Evolutionary conservation across 2,113 vertebrate genomes (phyloP), one percentile per base, ranked within the genome.

Genomic region (Grantiella picta): DNA sequence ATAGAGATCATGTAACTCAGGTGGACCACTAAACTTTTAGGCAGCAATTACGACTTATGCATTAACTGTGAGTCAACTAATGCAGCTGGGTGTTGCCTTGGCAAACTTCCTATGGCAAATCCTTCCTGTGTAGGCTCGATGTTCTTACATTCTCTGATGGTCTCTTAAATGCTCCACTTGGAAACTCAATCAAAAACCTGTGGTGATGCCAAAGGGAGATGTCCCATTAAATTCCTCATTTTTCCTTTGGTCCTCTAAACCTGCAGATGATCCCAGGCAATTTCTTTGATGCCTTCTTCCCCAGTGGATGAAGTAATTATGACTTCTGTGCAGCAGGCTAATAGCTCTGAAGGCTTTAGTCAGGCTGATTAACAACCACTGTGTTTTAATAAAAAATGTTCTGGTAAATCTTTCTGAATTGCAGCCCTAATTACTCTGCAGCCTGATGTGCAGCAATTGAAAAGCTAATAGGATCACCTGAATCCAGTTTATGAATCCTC

Each of bases 361-460:
- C 89, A 92, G 88, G 53, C 78, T 9, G 66, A 95, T 95, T 96
- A 95, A 89, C 65, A 64, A 81, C 79, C 90, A 73, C 79, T 86
- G 81, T 88, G 86, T 96, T 96, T 96, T 94, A 92, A 96, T 96
- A 94, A 92, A 96, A 97, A 97, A 94, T 78, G 80, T 86, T 94
- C 87, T 92, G 65, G 92, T 90, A 95, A 95, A 92, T 91, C 92
- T 89, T 82, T 90, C 87, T 89, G 89, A 96, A 96, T 91, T 89
- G 81, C 80, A 89, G 47, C 36, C 28, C 77, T 97, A 97, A 97
- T 96, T 96, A 92, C 91, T 94, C 88, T 95, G 85, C 92, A 93
- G 93, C 90, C 89, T 82, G 86, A 86, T 96, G 87, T 96, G 87
- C 89, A 96, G 89, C 85, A 96, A 88, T 92, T 96, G 89, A 70